Conservation (phyloP, 2,888 invertebrate genomes). For the Eucera pruinosa region DNA sequence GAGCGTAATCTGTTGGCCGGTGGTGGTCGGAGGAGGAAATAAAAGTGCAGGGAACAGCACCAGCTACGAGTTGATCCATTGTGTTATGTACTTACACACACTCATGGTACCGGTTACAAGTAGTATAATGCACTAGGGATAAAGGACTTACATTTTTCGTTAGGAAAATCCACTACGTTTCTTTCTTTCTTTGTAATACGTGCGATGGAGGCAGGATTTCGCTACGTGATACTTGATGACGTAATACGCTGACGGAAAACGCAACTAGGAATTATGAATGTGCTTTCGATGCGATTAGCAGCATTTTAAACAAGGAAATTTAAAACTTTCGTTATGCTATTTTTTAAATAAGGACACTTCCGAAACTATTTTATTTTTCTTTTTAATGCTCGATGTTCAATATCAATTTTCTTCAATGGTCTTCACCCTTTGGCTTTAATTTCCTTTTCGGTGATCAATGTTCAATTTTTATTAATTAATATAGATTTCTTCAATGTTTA, state of each 20-base stretch:
- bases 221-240: background rate
- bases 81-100: slow-evolving; percentile 31
- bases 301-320: slow-evolving; percentile 5
- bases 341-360: no score
- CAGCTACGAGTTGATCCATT: slow-evolving; percentile 41
- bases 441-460: no score
- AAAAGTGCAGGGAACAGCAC: slow-evolving; percentile 26
- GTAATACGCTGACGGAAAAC: background rate
- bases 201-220: background rate
- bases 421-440: no score
- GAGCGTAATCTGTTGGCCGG: slow-evolving; percentile 38
- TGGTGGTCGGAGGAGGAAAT: slow-evolving; percentile 22
- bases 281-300: background rate
- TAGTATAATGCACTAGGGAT: slow-evolving; percentile 42
- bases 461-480: no score
- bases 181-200: background rate
- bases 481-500: no score
- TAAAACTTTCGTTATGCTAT: no score
- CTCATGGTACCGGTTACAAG: slow-evolving; percentile 24
- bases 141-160: slow-evolving; percentile 41
- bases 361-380: no score
- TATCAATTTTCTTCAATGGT: no score
- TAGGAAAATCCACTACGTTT: slow-evolving; percentile 23
- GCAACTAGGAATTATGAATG: slow-evolving; percentile 1
- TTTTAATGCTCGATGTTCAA: no score